Percentiles rank a stretch among this genome's conserved stretches.
phyloP scores from a whole-genome alignment of 2,888 invertebrate species.

The Oscheius sp. region DNA sequence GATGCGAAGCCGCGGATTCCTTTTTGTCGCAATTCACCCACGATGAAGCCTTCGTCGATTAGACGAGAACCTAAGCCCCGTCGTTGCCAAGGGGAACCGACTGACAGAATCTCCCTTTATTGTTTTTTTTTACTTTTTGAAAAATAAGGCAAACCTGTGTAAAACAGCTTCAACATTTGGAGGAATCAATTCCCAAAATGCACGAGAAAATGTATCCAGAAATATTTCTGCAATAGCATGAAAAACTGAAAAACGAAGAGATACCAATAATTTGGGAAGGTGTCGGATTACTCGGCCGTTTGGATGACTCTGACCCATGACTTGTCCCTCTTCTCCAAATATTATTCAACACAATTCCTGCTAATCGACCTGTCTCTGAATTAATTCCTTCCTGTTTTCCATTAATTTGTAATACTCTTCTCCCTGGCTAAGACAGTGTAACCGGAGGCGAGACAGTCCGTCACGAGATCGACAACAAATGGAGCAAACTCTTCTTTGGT shows the following conservation, averaged over 20 bases:
- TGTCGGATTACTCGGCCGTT: neutral
- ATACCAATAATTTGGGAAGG: constrained; percentile 2
- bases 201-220: constrained; percentile 1
- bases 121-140: neutral
- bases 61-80: constrained; percentile 6
- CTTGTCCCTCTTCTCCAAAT: neutral
- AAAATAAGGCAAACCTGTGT: constrained; percentile 6
- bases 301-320: neutral
- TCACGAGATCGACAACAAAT: neutral
- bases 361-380: neutral
- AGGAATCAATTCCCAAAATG: constrained; percentile 20
- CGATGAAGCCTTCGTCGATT: neutral
- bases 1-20: constrained; percentile 20
- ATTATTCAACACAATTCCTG: neutral
- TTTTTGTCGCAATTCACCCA: constrained; percentile 1
- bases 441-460: constrained; percentile 11
- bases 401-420: neutral
- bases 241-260: neutral
- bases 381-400: neutral
- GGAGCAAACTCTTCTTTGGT: constrained; percentile 20
- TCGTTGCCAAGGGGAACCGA: constrained; percentile 21
- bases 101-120: constrained; percentile 20
- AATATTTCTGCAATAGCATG: neutral
- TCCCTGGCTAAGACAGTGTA: neutral
- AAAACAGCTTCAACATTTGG: constrained; percentile 16